Percentiles rank a stretch among this genome's conserved stretches.
Conservation (phyloP, 37 sponge, comb jelly and placozoan genomes). For the Aplysina aerophoba region DNA sequence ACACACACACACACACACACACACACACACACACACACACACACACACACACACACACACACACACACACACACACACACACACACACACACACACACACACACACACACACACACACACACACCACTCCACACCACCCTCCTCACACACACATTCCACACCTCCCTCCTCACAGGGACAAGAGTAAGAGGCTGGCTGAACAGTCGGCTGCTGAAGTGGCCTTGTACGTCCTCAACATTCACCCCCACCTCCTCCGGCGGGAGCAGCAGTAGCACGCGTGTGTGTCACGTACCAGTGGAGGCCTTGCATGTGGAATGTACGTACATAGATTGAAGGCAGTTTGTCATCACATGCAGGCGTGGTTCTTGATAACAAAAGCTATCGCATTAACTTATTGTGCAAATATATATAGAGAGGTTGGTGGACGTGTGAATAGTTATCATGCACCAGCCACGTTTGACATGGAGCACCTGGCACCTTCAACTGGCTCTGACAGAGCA, state of each 20-base stretch:
- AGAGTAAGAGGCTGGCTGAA: conserved; percentile 84
- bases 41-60: neutral
- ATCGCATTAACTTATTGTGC: too few species aligned
- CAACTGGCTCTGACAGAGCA: too few species aligned
- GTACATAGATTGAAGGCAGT: too few species aligned
- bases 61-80: neutral
- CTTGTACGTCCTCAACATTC: conserved; percentile 41
- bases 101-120: neutral
- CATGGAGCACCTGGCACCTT: too few species aligned
- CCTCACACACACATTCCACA: neutral
- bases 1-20: neutral
- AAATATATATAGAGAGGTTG: too few species aligned
- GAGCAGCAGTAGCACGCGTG: too few species aligned
- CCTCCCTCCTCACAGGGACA: conserved; percentile 43
- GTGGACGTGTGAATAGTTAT: too few species aligned
- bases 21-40: neutral
- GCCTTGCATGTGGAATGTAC: too few species aligned
- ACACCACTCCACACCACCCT: neutral
- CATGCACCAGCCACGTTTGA: too few species aligned
- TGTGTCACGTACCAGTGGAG: too few species aligned
- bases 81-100: neutral
- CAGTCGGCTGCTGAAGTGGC: conserved; percentile 83
- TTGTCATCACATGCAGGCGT: too few species aligned
- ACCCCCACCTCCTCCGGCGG: neutral
- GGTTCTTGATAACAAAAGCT: too few species aligned